Percentiles rank a stretch among this genome's conserved stretches.
phyloP scores from a whole-genome alignment of 2,113 vertebrate genomes.

The Sardina pilchardus region DNA sequence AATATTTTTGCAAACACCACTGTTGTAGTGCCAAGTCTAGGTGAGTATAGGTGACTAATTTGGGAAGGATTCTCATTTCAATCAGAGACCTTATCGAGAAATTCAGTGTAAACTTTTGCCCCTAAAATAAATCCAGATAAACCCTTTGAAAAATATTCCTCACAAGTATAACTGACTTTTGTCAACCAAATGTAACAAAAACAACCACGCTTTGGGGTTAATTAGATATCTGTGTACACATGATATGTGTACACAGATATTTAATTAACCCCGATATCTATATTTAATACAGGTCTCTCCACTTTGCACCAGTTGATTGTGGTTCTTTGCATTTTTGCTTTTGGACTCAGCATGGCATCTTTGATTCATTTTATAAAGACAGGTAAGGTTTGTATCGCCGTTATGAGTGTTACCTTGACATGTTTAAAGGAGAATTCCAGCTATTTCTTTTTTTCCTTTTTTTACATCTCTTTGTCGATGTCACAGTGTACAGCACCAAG shows the following conservation, averaged over 20 bases:
- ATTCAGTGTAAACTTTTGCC: neutral
- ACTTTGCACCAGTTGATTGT: neutral
- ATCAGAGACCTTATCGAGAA: neutral
- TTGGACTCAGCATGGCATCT: neutral
- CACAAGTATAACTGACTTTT: no score
- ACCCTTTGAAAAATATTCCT: no score
- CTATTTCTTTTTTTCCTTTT: no score
- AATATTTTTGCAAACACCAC: constrained; percentile 2
- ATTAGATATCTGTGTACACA: neutral
- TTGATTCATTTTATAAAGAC: neutral
- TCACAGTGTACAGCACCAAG: no score
- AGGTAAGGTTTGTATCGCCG: neutral
- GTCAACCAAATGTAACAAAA: neutral
- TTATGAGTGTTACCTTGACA: no score
- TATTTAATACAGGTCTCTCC: neutral
- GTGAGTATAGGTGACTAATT: neutral
- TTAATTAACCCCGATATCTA: no score
- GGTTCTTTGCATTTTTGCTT: neutral
- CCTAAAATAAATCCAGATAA: no score
- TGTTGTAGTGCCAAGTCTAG: neutral
- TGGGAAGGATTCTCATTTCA: neutral
- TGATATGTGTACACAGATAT: no score
- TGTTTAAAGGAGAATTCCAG: no score
- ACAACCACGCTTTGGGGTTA: neutral
- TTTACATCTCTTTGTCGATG: no score